Evolutionary conservation across 2,888 invertebrate species (phyloP), one percentile per base, ranked within the genome.

Genomic region (Acanthosoma haemorrhoidale): DNA sequence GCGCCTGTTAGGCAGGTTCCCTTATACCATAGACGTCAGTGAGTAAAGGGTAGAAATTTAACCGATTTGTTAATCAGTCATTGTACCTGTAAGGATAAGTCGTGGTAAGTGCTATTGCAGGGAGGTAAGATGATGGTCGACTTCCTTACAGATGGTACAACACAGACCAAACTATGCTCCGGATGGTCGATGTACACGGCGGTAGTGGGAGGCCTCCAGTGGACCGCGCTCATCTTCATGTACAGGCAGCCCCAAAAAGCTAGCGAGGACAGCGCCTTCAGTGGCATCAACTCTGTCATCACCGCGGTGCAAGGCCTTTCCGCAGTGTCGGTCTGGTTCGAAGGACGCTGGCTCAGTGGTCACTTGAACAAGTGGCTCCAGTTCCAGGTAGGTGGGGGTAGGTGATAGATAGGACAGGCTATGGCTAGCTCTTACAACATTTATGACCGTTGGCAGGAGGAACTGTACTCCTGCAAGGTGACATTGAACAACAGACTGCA

Each of bases 1-100:
- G 25, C 51, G 51, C 25, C 25, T 61, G 4, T 11, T 36, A 16
- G 61, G 61, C 61, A 61, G 61, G n/a, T 61, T 61, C 6, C 61
- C 61, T n/a, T 61, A 61, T 18, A 3, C n/a, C 2, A 4, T 61
- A 1, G 5, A 61, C 3, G 32, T 13, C 18, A 21, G 61, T 61
- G 32, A 32, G 32, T 6, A 6, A 6, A 4, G 9, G 9, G 9
- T 6, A 6, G 9, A 32, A 32, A 6, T 41, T 16, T 41, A 41
- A 4, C 2, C n/a, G 4, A 41, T 13, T 41, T 9, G 5, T 41
- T 16, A 41, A 16, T 16, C 18, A 16, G 8, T 32, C 9, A 6
- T n/a, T n/a, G n/a, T n/a, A n/a, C n/a, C n/a, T n/a, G 3, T 39
- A 15, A 39, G 15, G 4, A 9, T 39, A 15, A n/a, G n/a, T n/a